These are phyloP conservation scores for Mya arenaria DNA, from an alignment of 1,140 invertebrate genomes.

Conservation along the genomic window DNA sequence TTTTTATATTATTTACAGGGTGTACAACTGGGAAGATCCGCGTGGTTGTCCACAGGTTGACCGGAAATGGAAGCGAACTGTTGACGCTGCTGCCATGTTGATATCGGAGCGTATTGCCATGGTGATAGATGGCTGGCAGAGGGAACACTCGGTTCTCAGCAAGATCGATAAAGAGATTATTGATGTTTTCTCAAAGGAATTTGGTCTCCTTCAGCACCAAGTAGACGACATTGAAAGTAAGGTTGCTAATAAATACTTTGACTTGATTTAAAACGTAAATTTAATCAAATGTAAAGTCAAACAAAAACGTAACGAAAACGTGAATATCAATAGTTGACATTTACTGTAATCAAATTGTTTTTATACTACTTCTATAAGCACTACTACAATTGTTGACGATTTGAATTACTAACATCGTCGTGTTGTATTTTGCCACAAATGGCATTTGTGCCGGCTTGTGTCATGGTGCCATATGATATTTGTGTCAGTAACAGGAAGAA, in stretches of 20 bases:
- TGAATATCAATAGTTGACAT: too few relatives aligned
- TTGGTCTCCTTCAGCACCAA: constrained; percentile 27
- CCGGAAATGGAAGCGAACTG: constrained; percentile 22
- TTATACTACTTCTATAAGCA: too few relatives aligned
- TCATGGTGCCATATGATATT: too few relatives aligned
- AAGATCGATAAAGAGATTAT: constrained; percentile 21
- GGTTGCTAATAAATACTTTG: too few relatives aligned
- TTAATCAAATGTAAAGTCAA: neutral
- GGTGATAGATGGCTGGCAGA: constrained; percentile 17
- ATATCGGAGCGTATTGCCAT: constrained; percentile 15
- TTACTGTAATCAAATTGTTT: too few relatives aligned
- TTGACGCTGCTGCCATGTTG: constrained; percentile 10
- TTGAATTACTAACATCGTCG: too few relatives aligned
- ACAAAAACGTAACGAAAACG: neutral
- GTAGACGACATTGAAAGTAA: constrained; percentile 38
- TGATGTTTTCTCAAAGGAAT: constrained; percentile 11
- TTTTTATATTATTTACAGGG: neutral
- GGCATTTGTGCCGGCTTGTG: too few relatives aligned
- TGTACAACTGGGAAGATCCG: constrained; percentile 9
- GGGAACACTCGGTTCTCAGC: neutral
- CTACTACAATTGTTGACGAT: too few relatives aligned
- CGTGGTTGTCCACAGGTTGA: neutral
- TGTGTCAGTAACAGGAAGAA: too few relatives aligned
- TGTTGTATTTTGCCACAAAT: too few relatives aligned
- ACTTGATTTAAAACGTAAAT: neutral